A percentile compares a stretch with the other conserved stretches of the same genome.
Evolutionary conservation across 2,113 vertebrate genomes (phyloP).

Genomic region (Guaruba guarouba): DNA sequence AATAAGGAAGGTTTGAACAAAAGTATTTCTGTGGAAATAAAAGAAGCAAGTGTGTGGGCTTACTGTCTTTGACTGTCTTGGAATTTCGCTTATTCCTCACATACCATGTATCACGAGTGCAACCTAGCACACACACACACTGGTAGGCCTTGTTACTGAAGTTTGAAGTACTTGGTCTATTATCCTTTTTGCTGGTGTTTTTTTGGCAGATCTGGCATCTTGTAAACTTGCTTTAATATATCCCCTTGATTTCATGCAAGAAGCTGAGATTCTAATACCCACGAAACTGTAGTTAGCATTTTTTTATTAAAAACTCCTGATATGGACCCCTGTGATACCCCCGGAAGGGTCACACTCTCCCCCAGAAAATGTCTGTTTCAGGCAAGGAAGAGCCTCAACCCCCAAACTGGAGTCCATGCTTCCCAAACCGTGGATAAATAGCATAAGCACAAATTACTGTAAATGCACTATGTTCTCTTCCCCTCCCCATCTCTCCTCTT

Average conservation of each 20-base stretch:
- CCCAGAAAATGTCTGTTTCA: background rate
- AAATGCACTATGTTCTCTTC: background rate
- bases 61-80: background rate
- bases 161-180: background rate
- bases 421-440: background rate
- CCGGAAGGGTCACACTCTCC: background rate
- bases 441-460: background rate
- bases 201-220: background rate
- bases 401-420: background rate
- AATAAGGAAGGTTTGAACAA: background rate
- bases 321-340: background rate
- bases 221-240: background rate
- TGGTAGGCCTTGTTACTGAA: background rate
- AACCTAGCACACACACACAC: background rate
- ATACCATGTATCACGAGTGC: fast-evolving
- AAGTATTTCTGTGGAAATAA: background rate
- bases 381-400: background rate
- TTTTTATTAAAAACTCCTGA: background rate
- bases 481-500: background rate
- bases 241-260: background rate
- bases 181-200: background rate
- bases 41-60: background rate
- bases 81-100: background rate
- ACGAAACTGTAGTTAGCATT: background rate
- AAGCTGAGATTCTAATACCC: background rate